phyloP scores from a whole-genome alignment of 2,113 vertebrate species.

The Bostrychus sinensis region DNA sequence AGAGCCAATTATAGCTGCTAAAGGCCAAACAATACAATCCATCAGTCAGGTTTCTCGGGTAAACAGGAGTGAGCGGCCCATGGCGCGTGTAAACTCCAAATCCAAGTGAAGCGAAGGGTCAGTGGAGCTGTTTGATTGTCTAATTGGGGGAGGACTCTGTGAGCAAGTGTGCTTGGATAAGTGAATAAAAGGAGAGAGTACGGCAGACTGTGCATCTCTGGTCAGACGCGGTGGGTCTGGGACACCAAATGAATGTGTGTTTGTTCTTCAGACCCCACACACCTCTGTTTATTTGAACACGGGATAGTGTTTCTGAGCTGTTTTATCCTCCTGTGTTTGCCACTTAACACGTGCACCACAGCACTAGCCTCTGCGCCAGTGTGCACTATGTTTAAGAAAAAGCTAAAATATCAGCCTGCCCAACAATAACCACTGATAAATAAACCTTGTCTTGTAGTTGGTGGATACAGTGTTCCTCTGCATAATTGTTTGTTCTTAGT shows the following conservation, averaged over 20 bases:
- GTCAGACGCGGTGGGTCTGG: constrained; percentile 53
- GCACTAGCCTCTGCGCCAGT: constrained; percentile 28
- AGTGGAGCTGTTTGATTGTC: constrained; percentile 78
- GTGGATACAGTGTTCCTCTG: constrained; percentile 61
- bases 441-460: constrained; percentile 64
- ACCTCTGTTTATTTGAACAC: constrained; percentile 82
- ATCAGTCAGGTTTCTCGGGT: constrained; percentile 78
- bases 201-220: constrained; percentile 31
- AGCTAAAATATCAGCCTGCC: constrained; percentile 44
- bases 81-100: constrained; percentile 75
- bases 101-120: constrained; percentile 78
- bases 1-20: constrained; percentile 77
- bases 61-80: constrained; percentile 73
- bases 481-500: constrained; percentile 60
- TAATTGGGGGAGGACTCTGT: constrained; percentile 68
- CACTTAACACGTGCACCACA: constrained; percentile 72
- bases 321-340: constrained; percentile 77
- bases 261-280: constrained; percentile 78
- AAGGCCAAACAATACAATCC: constrained; percentile 85
- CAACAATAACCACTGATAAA: constrained; percentile 60
- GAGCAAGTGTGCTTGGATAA: constrained; percentile 46
- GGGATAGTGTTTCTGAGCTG: constrained; percentile 78
- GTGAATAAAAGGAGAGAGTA: constrained; percentile 41
- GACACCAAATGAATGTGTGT: constrained; percentile 79
- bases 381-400: constrained; percentile 3